Base-by-base conservation (phyloP, 2,113 vertebrate species). In the Lichenostomus cassidix region DNA sequence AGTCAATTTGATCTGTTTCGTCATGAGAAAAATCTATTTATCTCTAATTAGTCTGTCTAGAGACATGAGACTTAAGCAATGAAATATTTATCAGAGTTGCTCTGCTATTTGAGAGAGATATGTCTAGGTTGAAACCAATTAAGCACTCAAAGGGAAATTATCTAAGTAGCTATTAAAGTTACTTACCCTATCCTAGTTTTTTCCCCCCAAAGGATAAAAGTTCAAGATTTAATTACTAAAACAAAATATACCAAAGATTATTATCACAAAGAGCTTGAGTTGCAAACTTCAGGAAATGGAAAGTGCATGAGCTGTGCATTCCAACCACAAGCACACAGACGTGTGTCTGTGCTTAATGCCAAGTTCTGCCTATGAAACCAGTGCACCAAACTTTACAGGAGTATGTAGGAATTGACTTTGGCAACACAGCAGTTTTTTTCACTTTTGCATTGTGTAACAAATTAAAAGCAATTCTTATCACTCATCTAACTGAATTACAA, bases 21-120 rank as follows among this genome's bases (percentile, higher is more conserved):
- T 86, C 47, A 53, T 42, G 25, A 84, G 69, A 95, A 94, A 90
- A 35, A 49, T 67, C 42, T 89, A 62, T 94, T 76, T 95, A 83
- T 78, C 49, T 70, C 86, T 71, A 63, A 79, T 90, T n/a, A 85
- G 52, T 68, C 52, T 83, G 46, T 71, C 53, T 49, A 86, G 60
- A 96, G 73, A 76, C 53, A 53, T 6, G 46, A 90, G 56, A 70
- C 92, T 93, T 90, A 91, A 85, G n/a, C 28, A 70, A 65, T 90
- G n/a, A 53, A 77, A 60, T 89, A 83, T 83, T 92, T 93, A 80
- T 87, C 53, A 75, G 65, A 96, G 86, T 92, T 64, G 27, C 59
- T 89, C 41, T 92, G 59, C 59, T 55, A 68, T 52, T 74, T 89
- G 59, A 87, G 62, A 86, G 41, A 77, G 35, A 67, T 39, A 70